Evolutionary conservation across 2,113 vertebrate species (phyloP), one percentile per base, ranked within the genome.

Genomic region (Atherinomorus stipes): DNA sequence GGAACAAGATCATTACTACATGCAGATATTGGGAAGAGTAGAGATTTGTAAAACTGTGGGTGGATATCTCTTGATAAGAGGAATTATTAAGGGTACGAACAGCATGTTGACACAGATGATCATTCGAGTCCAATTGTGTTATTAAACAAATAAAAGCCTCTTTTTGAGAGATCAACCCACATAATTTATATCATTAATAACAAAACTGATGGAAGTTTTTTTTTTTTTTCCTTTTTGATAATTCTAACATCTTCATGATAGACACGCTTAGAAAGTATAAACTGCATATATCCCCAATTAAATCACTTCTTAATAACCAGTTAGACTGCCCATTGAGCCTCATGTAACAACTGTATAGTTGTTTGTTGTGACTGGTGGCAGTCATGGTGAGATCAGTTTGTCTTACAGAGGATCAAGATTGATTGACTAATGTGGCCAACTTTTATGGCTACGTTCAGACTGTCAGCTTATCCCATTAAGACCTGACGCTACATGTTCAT

Each of bases 341-440:
- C 15, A 15, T 44, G 1, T 44, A 4, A 44, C 42, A 44, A 18
- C 42, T 18, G 11, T 12, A 44, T 18, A 18, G 11, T 44, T 28
- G 28, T 4, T 28, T 28, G 28, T 28, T 28, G 28, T 28, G 28
- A 28, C 28, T 28, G 37, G 8, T 38, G 11, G 3, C 11, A 57
- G 74, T 71, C 56, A 57, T 8, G 42, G 23, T 53, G 22, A 57
- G 76, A 80, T 75, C 67, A 72, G 51, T 60, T 75, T 28, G 44
- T 53, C 56, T 45, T 67, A 76, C 21, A 10, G 37, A 59, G 13
- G 52, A 69, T 49, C 49, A 57, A 64, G 76, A 18, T 3, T 38
- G 37, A 38, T 38, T 9, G 37, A 8, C 37, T 11, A 38, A 38
- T 38, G 37, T 11, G 11, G 37, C 8, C 3, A 8, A 28, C 6